phyloP scores from a whole-genome alignment of 2,797 vertebrate species.

The Macrochelys suwanniensis region DNA sequence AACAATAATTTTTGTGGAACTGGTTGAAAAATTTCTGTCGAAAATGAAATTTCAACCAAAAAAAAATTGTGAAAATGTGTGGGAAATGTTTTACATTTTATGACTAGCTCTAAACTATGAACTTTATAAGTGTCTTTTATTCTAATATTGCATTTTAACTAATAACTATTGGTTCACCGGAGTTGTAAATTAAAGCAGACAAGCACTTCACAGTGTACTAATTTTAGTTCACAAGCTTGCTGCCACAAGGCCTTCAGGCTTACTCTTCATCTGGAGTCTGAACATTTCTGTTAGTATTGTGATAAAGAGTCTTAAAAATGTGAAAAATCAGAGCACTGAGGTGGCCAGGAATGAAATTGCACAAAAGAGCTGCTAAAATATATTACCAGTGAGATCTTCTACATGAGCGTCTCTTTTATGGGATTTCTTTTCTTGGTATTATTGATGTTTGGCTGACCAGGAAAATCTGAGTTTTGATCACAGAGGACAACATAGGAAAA shows the following conservation, averaged over 20 bases:
- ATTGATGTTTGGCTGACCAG: not conserved
- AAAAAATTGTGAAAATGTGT: not conserved
- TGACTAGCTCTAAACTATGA: not conserved
- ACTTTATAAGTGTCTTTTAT: not conserved
- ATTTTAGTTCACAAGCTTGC: conserved; percentile 59
- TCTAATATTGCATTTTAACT: conserved; percentile 43
- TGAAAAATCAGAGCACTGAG: not conserved
- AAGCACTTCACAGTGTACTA: conserved; percentile 26
- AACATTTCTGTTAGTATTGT: conserved; percentile 29
- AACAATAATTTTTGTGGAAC: not conserved
- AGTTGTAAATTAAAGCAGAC: conserved; percentile 24
- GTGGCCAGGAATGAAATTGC: not conserved
- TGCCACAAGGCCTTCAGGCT: conserved; percentile 37
- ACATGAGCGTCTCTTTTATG: not conserved
- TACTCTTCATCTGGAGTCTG: conserved; percentile 35
- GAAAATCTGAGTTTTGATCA: not conserved
- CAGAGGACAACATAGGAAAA: not conserved
- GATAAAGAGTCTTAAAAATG: conserved; percentile 41
- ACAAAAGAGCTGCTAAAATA: not conserved
- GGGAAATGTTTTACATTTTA: not conserved
- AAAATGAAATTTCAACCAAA: not conserved
- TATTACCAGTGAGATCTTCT: not conserved
- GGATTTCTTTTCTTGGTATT: not conserved
- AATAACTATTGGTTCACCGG: not conserved
- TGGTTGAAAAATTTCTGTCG: not conserved